Conservation (phyloP, 2,888 invertebrate genomes). For the Tetranychus truncatus region DNA sequence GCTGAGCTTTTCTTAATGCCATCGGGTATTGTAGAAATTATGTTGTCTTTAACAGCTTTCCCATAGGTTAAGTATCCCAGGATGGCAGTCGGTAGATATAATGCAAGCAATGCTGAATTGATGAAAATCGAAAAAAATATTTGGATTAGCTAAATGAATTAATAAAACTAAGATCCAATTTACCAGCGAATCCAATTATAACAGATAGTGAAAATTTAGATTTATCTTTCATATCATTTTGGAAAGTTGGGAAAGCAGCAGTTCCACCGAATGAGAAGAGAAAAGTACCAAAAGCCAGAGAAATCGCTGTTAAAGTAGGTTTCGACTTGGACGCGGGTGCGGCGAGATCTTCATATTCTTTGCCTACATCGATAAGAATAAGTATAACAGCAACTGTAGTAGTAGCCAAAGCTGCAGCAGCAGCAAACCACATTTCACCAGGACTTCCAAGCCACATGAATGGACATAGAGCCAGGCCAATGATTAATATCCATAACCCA, state of each 20-base stretch:
- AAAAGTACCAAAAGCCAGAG: conserved; percentile 49
- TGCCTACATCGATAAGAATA: conserved; percentile 36
- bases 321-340: conserved; percentile 31
- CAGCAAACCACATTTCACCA: conserved; percentile 67
- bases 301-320: conserved; percentile 45
- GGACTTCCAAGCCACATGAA: conserved; percentile 74
- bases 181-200: conserved; percentile 48
- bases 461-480: conserved; percentile 55
- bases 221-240: conserved; percentile 72
- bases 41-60: conserved; percentile 49
- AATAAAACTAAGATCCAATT: conserved; percentile 29
- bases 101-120: conserved; percentile 37
- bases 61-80: conserved; percentile 48
- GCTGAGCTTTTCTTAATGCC: conserved; percentile 42
- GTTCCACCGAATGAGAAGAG: conserved; percentile 54
- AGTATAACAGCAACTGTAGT: conserved; percentile 45
- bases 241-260: conserved; percentile 61
- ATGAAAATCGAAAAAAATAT: neutral
- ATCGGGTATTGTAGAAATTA: conserved; percentile 46
- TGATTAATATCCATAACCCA: conserved; percentile 62
- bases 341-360: conserved; percentile 39
- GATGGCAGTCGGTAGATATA: conserved; percentile 50
- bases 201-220: conserved; percentile 52
- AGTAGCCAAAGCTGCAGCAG: conserved; percentile 45
- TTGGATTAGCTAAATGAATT: neutral